These are phyloP conservation scores for Sparidentex hasta DNA, from an alignment of 2,797 vertebrate species.

Conservation along the genomic window DNA sequence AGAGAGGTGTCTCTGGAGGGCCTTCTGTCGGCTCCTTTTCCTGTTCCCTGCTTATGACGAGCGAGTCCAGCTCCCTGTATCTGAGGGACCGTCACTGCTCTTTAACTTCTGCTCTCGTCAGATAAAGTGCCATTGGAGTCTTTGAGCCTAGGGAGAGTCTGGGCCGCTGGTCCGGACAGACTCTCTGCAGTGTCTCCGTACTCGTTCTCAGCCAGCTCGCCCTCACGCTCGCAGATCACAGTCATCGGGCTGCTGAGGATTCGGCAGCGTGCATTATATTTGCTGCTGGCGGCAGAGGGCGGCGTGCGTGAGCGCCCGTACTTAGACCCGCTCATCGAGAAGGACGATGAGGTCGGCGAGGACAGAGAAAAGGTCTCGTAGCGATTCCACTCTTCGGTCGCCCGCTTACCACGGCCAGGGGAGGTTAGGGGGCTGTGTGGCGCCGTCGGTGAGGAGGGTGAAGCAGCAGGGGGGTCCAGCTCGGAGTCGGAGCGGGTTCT, in stretches of 20 bases:
- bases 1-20: slow-evolving; percentile 46
- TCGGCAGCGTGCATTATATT: slow-evolving; percentile 93
- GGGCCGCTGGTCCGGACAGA: slow-evolving; percentile 26
- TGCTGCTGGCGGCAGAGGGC: slow-evolving; percentile 96
- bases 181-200: slow-evolving; percentile 60
- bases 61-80: slow-evolving; percentile 57
- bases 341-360: slow-evolving; percentile 86
- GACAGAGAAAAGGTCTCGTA: slow-evolving; percentile 90
- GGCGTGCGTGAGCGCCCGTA: slow-evolving; percentile 94
- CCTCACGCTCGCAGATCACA: slow-evolving; percentile 96
- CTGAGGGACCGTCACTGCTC: slow-evolving; percentile 30
- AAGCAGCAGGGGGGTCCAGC: slow-evolving; percentile 68
- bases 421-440: slow-evolving; percentile 87
- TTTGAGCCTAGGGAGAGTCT: slow-evolving; percentile 64
- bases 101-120: slow-evolving; percentile 85
- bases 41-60: slow-evolving; percentile 27
- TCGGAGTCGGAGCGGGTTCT: slow-evolving; percentile 85
- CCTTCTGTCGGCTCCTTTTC: slow-evolving; percentile 45
- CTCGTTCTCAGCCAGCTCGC: slow-evolving; percentile 86
- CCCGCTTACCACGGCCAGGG: slow-evolving; percentile 86
- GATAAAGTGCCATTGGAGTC: slow-evolving; percentile 84
- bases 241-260: slow-evolving; percentile 99
- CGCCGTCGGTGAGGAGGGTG: slow-evolving; percentile 55
- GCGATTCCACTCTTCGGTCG: slow-evolving; percentile 92
- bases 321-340: slow-evolving; percentile 87